These are phyloP conservation scores for Lota lota DNA, from an alignment of 2,113 vertebrate genomes.

Conservation along the genomic window DNA sequence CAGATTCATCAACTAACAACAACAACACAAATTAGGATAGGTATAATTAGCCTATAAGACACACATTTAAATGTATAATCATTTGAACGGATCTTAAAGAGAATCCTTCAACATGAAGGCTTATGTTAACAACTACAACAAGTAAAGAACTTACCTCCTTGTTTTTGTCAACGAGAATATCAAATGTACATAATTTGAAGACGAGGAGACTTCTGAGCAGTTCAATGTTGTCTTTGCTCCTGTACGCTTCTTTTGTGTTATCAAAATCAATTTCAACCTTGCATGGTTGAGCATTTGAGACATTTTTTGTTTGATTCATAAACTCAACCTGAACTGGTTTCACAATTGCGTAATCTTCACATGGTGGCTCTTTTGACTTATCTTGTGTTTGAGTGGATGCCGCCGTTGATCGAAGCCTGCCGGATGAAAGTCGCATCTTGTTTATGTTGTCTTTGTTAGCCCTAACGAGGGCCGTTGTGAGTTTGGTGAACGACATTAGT, in stretches of 20 bases:
- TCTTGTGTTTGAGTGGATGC: conserved; percentile 40
- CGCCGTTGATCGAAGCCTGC: conserved; percentile 48
- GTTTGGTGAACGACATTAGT: conserved; percentile 61
- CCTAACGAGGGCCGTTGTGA: conserved; percentile 22
- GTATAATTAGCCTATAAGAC: neutral
- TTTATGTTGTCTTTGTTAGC: conserved; percentile 20
- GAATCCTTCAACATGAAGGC: too few species aligned
- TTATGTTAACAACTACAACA: neutral
- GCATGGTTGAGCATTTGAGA: neutral
- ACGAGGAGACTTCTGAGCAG: conserved; percentile 74
- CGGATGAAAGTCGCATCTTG: conserved; percentile 11
- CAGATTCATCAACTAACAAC: conserved; percentile 74
- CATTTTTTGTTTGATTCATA: conserved; percentile 30
- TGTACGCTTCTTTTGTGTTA: conserved; percentile 76
- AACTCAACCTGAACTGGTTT: conserved; percentile 48
- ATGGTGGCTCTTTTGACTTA: conserved; percentile 24
- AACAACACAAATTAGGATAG: neutral
- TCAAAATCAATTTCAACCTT: conserved; percentile 65
- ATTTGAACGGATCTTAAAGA: neutral
- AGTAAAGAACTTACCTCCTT: conserved; percentile 65
- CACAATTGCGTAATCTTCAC: conserved; percentile 34
- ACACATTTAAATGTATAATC: neutral
- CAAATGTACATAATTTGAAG: conserved; percentile 70
- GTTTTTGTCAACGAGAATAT: conserved; percentile 72
- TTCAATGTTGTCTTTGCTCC: conserved; percentile 75